These are phyloP conservation scores for Drosophila helvetica DNA, from an alignment of 2,888 invertebrate genomes.

Conservation along the genomic window DNA sequence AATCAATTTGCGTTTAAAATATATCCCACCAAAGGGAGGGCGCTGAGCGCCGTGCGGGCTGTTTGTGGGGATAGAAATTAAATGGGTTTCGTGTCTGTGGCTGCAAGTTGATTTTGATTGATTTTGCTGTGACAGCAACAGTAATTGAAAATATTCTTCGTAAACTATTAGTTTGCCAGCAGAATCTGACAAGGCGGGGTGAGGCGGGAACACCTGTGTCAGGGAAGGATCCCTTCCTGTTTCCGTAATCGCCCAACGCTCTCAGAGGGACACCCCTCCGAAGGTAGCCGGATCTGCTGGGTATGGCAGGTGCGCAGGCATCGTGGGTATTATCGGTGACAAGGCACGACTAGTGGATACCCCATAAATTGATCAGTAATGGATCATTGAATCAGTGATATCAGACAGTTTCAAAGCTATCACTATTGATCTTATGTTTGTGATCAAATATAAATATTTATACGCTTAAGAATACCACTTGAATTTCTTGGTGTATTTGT, in stretches of 20 bases:
- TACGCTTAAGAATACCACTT: too few relatives aligned
- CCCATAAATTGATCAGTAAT: not conserved
- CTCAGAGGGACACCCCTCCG: not conserved
- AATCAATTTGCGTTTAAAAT: slow-evolving; percentile 72
- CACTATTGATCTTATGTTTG: too few relatives aligned
- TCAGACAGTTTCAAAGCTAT: too few relatives aligned
- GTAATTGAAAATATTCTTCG: slow-evolving; percentile 74
- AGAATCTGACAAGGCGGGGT: slow-evolving; percentile 10
- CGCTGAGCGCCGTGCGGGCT: slow-evolving; percentile 1
- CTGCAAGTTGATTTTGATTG: slow-evolving; percentile 72
- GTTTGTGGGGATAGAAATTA: slow-evolving; percentile 52
- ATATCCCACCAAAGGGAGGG: slow-evolving; percentile 44
- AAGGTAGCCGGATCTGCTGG: slow-evolving; percentile 22
- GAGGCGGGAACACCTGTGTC: slow-evolving; percentile 48
- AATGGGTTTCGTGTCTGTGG: slow-evolving; percentile 71
- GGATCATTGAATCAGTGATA: too few relatives aligned
- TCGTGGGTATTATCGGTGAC: not conserved
- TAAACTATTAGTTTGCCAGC: slow-evolving; percentile 70
- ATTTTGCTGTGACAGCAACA: slow-evolving; percentile 78
- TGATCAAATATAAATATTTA: too few relatives aligned
- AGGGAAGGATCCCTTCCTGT: slow-evolving; percentile 63
- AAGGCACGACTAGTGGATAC: not conserved
- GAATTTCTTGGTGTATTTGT: too few relatives aligned
- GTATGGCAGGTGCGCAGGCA: slow-evolving; percentile 1
- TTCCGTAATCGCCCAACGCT: slow-evolving; percentile 56